Evolutionary conservation across 1,140 invertebrate species (phyloP).

Genomic region (Dinoponera quadriceps): DNA sequence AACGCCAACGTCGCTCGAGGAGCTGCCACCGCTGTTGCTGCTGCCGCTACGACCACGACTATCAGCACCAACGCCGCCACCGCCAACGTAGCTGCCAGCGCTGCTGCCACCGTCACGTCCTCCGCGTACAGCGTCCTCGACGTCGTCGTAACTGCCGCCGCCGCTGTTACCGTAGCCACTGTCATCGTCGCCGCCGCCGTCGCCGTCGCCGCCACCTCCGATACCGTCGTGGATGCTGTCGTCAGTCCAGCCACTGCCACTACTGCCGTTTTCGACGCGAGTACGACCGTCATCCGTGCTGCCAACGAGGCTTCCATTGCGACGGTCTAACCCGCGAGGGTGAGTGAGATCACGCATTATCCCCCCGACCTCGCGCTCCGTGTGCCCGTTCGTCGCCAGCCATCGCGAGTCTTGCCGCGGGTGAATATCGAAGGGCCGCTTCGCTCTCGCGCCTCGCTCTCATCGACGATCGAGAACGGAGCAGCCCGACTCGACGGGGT

Average conservation of each 20-base stretch:
- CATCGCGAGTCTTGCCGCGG: neutral
- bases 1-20: slow-evolving; percentile 24
- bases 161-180: neutral
- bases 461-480: neutral
- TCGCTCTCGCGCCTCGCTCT: neutral
- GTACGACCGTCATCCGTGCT: slow-evolving; percentile 46
- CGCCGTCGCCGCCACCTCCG: neutral
- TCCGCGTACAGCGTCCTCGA: neutral
- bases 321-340: slow-evolving; percentile 65
- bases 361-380: neutral
- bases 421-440: too few relatives aligned
- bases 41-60: slow-evolving; percentile 19
- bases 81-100: too few relatives aligned
- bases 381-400: neutral
- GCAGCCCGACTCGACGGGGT: neutral
- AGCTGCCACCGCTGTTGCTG: slow-evolving; percentile 45
- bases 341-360: slow-evolving; percentile 49
- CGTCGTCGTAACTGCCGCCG: neutral
- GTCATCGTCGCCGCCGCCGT: neutral
- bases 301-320: slow-evolving; percentile 65
- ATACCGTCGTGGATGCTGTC: slow-evolving; percentile 9
- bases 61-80: slow-evolving; percentile 11
- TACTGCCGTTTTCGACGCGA: slow-evolving; percentile 68
- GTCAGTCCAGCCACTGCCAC: slow-evolving; percentile 68
- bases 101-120: neutral